Evolutionary conservation across 1,140 invertebrate species (phyloP).

Genomic region (Drosophila repleta): DNA sequence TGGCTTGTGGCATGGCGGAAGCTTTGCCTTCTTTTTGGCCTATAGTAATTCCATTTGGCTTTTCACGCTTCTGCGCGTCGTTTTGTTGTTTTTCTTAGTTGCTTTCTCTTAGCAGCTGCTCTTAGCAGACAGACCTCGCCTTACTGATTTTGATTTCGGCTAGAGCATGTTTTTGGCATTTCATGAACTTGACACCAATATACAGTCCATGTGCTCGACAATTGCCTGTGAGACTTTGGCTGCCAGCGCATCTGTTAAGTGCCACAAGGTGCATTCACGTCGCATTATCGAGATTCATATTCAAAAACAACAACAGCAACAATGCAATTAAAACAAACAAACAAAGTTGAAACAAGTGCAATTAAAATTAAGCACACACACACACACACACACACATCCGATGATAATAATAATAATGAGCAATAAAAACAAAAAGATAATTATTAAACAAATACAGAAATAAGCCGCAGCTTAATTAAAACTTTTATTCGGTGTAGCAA

Average conservation of each 20-base stretch:
- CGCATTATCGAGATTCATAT: conserved; percentile 37
- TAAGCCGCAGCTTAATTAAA: conserved; percentile 33
- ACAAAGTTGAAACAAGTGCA: conserved; percentile 33
- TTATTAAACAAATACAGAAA: conserved; percentile 27
- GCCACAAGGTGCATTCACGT: conserved; percentile 27
- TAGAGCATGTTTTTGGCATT: conserved; percentile 31
- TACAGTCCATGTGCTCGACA: background rate
- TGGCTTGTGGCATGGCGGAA: conserved; percentile 37
- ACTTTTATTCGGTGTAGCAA: conserved; percentile 12
- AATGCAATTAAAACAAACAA: conserved; percentile 1
- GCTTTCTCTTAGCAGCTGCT: conserved; percentile 40
- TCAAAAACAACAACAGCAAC: conserved; percentile 30
- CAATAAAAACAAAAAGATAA: conserved; percentile 45
- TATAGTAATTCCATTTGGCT: conserved; percentile 31
- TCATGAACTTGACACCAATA: conserved; percentile 64
- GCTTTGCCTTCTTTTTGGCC: conserved; percentile 52
- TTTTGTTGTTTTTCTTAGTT: conserved; percentile 37
- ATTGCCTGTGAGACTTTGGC: conserved; percentile 24
- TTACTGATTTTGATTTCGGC: conserved; percentile 40
- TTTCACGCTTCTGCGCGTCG: conserved; percentile 71
- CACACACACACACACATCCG: background rate
- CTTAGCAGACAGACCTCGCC: conserved; percentile 17
- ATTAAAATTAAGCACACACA: conserved; percentile 64
- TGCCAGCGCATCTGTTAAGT: conserved; percentile 29
- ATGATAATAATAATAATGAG: conserved; percentile 1